Evolutionary conservation across 2,888 invertebrate genomes (phyloP).

Genomic region (Microctonus hyperodae): DNA sequence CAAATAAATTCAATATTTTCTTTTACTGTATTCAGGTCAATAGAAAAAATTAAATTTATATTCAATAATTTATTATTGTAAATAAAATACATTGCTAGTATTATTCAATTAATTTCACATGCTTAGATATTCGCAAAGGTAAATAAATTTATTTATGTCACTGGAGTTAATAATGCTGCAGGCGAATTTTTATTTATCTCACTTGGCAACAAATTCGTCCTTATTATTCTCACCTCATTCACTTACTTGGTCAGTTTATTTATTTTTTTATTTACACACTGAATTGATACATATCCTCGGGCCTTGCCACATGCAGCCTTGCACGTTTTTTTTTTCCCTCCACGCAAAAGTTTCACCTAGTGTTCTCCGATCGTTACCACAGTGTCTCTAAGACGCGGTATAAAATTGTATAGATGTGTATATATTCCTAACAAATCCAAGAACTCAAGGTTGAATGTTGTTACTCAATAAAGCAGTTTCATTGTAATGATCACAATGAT

Average conservation of each 20-base stretch:
- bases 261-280: constrained; percentile 8
- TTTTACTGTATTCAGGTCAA: neutral
- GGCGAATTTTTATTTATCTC: constrained; percentile 11
- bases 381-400: neutral
- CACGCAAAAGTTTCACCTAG: constrained; percentile 22
- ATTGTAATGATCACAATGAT: constrained; percentile 11
- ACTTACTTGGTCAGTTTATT: constrained; percentile 6
- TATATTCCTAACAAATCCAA: neutral
- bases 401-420: neutral
- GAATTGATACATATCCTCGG: constrained; percentile 29
- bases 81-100: neutral
- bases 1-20: no score
- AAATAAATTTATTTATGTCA: constrained; percentile 19
- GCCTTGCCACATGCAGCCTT: constrained; percentile 26
- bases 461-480: constrained; percentile 19
- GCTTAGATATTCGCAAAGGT: neutral
- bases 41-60: neutral
- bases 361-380: constrained; percentile 6
- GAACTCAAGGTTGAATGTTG: neutral
- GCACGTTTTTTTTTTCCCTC: constrained; percentile 16
- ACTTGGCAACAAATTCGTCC: neutral
- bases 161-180: constrained; percentile 2
- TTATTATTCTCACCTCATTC: constrained; percentile 19
- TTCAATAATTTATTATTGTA: no score
- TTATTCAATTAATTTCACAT: neutral